A percentile compares a stretch with the other conserved stretches of the same genome.
phyloP scores from a whole-genome alignment of 2,888 invertebrate species.

The Sesia bembeciformis region DNA sequence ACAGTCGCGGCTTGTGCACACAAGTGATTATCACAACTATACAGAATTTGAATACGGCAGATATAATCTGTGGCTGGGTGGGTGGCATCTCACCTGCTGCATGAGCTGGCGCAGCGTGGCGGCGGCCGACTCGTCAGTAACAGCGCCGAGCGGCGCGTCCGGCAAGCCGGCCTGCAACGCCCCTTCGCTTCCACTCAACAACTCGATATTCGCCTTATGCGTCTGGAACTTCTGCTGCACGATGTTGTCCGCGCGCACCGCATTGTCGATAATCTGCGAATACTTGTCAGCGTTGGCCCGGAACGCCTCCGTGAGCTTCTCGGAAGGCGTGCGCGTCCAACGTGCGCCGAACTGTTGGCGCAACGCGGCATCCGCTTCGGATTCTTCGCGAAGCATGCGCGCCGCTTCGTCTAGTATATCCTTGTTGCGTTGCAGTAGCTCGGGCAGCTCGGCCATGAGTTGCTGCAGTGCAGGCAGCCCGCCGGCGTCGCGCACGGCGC shows the following conservation, averaged over 20 bases:
- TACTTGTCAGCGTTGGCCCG: slow-evolving; percentile 93
- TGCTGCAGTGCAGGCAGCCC: slow-evolving; percentile 82
- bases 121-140: slow-evolving; percentile 69
- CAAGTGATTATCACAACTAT: no score
- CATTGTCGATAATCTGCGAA: slow-evolving; percentile 92
- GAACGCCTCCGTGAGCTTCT: slow-evolving; percentile 91
- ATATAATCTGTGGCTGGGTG: no score
- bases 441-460: slow-evolving; percentile 90
- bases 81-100: slow-evolving; percentile 34
- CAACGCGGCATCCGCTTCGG: slow-evolving; percentile 90
- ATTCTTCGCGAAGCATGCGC: slow-evolving; percentile 91
- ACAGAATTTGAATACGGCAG: no score
- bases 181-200: slow-evolving; percentile 84
- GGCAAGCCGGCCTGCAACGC: slow-evolving; percentile 83
- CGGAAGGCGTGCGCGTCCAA: slow-evolving; percentile 93
- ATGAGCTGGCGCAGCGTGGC: slow-evolving; percentile 82
- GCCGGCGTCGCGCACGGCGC: slow-evolving; percentile 82
- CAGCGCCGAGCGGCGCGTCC: slow-evolving; percentile 72
- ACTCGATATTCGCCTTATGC: slow-evolving; percentile 84
- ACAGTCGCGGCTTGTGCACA: no score
- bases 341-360: slow-evolving; percentile 92
- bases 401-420: slow-evolving; percentile 95
- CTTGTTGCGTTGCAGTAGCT: slow-evolving; percentile 88
- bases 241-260: slow-evolving; percentile 85
- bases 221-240: slow-evolving; percentile 90